Percentiles rank a stretch among this genome's conserved stretches.
phyloP scores from a whole-genome alignment of 2,113 vertebrate species.

The Eubucco bourcierii region DNA sequence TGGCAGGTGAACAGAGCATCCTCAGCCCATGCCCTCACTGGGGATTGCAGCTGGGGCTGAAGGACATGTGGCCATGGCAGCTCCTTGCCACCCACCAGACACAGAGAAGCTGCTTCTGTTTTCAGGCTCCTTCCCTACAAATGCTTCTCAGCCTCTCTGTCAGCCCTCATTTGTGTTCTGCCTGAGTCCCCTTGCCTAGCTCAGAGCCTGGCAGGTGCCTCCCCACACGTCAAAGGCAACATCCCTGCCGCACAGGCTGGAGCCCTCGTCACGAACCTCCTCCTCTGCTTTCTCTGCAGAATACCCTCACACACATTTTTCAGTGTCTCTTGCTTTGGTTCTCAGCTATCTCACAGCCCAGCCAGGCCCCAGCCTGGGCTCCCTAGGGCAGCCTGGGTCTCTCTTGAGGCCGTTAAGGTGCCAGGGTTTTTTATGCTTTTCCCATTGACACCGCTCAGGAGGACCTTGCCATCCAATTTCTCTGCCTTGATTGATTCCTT shows the following conservation, averaged over 20 bases:
- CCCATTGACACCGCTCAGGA: background rate
- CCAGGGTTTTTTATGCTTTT: background rate
- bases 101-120: too few species aligned
- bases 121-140: background rate
- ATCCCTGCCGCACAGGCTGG: accelerated
- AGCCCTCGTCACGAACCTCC: background rate
- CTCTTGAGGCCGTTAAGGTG: background rate
- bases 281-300: background rate
- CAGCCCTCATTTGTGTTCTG: background rate
- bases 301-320: background rate
- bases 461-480: background rate
- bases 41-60: background rate
- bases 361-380: background rate
- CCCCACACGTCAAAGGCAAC: accelerated
- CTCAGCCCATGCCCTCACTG: background rate
- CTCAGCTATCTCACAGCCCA: accelerated
- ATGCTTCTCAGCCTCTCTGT: background rate
- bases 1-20: background rate
- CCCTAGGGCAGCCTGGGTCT: background rate
- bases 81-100: accelerated
- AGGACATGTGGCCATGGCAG: accelerated
- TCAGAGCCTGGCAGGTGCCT: background rate
- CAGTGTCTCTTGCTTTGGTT: background rate
- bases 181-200: background rate
- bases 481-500: slow-evolving; percentile 6